Base-by-base conservation (phyloP, 2,797 vertebrate genomes). In the Neopelma chrysocephalum region DNA sequence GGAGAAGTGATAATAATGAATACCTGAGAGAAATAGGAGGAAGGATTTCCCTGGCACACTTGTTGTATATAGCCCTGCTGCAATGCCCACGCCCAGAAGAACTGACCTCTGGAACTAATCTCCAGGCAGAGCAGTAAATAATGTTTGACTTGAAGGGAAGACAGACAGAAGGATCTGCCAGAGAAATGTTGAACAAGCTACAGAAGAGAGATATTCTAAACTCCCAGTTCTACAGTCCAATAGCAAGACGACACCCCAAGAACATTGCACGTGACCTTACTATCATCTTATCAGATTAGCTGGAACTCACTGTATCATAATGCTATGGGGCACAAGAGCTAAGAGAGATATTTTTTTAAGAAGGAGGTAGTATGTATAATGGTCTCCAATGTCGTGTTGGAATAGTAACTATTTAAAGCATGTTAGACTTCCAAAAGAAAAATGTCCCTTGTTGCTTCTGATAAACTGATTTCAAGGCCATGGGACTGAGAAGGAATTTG, bases 361-460 rank as follows among this genome's bases (percentile, higher is more conserved):
- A 72, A 51, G 62, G 34, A 70, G 42, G 64, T 77, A 90, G 45
- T 20, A 57, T 84, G 82, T 93, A 51, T 77, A 87, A 89, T 87
- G 50, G 61, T 69, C 42, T 92, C 57, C 45, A 93, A 79, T 38
- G 56, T 29, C 91, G 45, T 75, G 71, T 82, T 85, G 75, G 88
- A 96, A 93, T 51, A 96, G 45, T 64, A 95, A 90, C 80, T 95
- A 96, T 96, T 89, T 87, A 54, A 97, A 95, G 89, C 68, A 93
- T n/a, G 86, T 77, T 61, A 96, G 45, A 66, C 68, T 87, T 96
- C 40, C 70, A 79, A 38, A 82, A 92, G 86, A 94, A 96, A 93
- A 90, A 97, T 93, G 73, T 91, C 47, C 53, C 36, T 95, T 92
- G 70, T 84, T 94, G 69, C 66, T 90, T 89, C 71, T 92, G 91